A percentile compares a stretch with the other conserved stretches of the same genome.
Evolutionary conservation across 1,140 invertebrate genomes (phyloP).

Genomic region (Mycetomoellerius zeteki): DNA sequence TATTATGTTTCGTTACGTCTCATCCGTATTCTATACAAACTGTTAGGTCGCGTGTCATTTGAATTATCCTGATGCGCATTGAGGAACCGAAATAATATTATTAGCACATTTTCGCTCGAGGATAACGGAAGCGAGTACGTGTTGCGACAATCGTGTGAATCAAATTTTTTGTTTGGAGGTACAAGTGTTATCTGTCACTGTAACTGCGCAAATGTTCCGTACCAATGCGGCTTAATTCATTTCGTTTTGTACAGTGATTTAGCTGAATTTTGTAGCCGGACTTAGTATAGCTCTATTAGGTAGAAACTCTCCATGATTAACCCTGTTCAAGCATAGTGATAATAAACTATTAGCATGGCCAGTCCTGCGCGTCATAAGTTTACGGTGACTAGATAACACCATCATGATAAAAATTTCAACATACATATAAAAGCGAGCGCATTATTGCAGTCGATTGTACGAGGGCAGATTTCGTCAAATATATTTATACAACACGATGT

Average conservation of each 20-base stretch:
- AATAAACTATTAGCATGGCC: slow-evolving; percentile 51
- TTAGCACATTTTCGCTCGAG: not conserved
- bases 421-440: too few species aligned
- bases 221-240: slow-evolving; percentile 45
- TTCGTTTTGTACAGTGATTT: slow-evolving; percentile 75
- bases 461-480: too few species aligned
- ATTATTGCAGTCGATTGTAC: too few species aligned
- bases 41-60: slow-evolving; percentile 24
- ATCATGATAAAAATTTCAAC: not conserved
- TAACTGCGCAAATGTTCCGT: slow-evolving; percentile 44
- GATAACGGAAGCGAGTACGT: not conserved
- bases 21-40: slow-evolving; percentile 7
- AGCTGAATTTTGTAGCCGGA: slow-evolving; percentile 64
- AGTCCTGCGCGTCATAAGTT: slow-evolving; percentile 32
- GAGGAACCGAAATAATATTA: slow-evolving; percentile 23
- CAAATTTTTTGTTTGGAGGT: not conserved
- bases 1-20: slow-evolving; percentile 36
- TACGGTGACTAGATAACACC: slow-evolving; percentile 56
- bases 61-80: not conserved
- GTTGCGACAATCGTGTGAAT: slow-evolving; percentile 20
- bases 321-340: slow-evolving; percentile 58
- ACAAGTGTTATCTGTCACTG: slow-evolving; percentile 54
- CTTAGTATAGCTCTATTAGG: slow-evolving; percentile 56
- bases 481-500: too few species aligned
- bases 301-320: slow-evolving; percentile 59